Evolutionary conservation across 2,113 vertebrate species (phyloP), one percentile per base, ranked within the genome.

Genomic region (Sula dactylatra): DNA sequence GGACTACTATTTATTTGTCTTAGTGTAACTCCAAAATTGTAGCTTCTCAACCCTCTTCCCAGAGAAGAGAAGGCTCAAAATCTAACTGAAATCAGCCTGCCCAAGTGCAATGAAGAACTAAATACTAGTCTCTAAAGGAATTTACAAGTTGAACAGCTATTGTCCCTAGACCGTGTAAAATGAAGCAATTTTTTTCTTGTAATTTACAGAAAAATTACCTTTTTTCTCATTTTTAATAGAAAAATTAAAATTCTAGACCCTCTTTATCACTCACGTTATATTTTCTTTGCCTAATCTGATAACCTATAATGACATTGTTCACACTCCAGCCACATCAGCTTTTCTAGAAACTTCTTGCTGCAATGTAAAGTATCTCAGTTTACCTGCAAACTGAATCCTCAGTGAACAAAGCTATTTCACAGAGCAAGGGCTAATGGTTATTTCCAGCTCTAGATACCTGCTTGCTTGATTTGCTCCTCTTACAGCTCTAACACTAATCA

Each of bases 311-410:
- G n/a, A 36, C 13, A 19, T 32, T 58, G 25, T 56, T 84, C 54
- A 67, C 25, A 32, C 7, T 71, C n/a, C 27, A 55, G 0, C 31
- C 31, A 20, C 0, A 0, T 55, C 50, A 66, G 5, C 11, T 91
- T 87, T 79, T 64, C 50, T 64, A 67, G 38, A 70, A 91, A 79
- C 19, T 82, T 69, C 8, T 49, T 89, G 19, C 19, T 62, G 21
- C 18, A 8, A 38, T 29, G 29, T 21, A 50, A 58, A 77, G 6
- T 64, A 50, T 52, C 49, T 47, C 13, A 38, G 15, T 92, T 78
- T 54, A 22, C 24, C 31, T 78, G 21, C 26, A 61, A 74, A 65
- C 34, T 24, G 34, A 45, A 88, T 61, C 31, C 36, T 49, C 42
- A 80, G 21, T 26, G 29, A 76, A 54, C 4, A 64, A 58, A 70